These are phyloP conservation scores for Discoglossus pictus DNA, from an alignment of 2,797 vertebrate species.

Conservation along the genomic window DNA sequence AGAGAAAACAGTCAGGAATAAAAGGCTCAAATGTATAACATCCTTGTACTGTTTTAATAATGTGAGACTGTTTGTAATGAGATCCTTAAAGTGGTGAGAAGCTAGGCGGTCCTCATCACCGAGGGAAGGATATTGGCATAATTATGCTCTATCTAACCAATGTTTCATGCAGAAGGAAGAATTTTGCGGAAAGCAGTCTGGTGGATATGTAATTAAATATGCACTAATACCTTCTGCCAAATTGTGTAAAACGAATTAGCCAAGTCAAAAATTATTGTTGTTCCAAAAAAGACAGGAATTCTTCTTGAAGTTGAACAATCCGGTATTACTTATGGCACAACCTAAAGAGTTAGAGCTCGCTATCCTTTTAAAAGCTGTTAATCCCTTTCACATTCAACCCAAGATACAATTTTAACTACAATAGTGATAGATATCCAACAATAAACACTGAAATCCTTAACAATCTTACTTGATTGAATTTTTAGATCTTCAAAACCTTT, in stretches of 20 bases:
- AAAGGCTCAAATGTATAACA: constrained; percentile 48
- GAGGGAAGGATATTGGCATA: constrained; percentile 45
- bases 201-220: constrained; percentile 49
- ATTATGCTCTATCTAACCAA: constrained; percentile 27
- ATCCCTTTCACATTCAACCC: constrained; percentile 16
- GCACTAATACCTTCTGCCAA: constrained; percentile 37
- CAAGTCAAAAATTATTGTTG: constrained; percentile 25
- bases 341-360: constrained; percentile 2
- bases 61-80: constrained; percentile 38
- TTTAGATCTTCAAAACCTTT: too few species aligned
- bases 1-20: constrained; percentile 44
- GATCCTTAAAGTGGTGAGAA: constrained; percentile 44
- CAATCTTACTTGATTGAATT: too few species aligned
- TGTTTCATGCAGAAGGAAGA: constrained; percentile 28
- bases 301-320: constrained; percentile 17
- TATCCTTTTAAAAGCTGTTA: constrained; percentile 30
- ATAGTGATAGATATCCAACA: too few species aligned
- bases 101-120: constrained; percentile 45
- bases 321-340: constrained; percentile 12
- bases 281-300: constrained; percentile 18
- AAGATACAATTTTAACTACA: neutral
- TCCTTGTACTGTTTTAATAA: constrained; percentile 49
- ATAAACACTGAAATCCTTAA: too few species aligned
- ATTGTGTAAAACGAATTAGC: constrained; percentile 50
- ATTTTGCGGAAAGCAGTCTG: constrained; percentile 32